Percentiles rank a stretch among this genome's conserved stretches.
Conservation (phyloP, 2,888 invertebrate species). For the Meloe dianella region DNA sequence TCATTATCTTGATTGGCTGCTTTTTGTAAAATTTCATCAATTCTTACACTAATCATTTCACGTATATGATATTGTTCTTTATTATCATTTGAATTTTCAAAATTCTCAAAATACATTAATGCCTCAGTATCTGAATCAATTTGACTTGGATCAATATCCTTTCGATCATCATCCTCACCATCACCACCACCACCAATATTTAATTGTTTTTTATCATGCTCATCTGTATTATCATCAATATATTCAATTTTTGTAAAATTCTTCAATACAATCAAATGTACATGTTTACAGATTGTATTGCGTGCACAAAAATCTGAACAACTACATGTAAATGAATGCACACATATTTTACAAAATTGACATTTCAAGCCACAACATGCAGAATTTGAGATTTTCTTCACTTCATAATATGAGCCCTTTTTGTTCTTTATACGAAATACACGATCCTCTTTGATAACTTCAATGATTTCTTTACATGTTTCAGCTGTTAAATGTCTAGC, state of each 20-base stretch:
- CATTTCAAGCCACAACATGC: constrained; percentile 8
- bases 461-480: background rate
- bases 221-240: background rate
- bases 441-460: constrained; percentile 5
- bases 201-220: background rate
- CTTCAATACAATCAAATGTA: constrained; percentile 13
- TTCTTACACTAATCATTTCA: background rate
- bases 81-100: background rate
- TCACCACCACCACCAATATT: no score
- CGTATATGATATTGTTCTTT: background rate
- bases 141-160: background rate
- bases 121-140: constrained; percentile 1
- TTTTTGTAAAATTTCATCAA: constrained; percentile 4
- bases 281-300: constrained; percentile 7
- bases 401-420: constrained; percentile 2
- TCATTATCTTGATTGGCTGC: background rate
- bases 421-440: constrained; percentile 8
- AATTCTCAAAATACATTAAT: background rate
- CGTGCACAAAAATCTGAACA: constrained; percentile 11
- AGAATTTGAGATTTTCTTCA: background rate
- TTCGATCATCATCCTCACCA: background rate
- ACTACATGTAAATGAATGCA: constrained; percentile 4
- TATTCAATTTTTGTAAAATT: background rate
- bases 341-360: constrained; percentile 8
- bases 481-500: constrained; percentile 3